Conservation (phyloP, 1,140 invertebrate genomes). For the roundworm (Caenorhabditis elegans) region WBcel235 BX284605.5:383001-383500, state of each 20-base stretch:
- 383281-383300: not conserved
- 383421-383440: constrained; percentile 23
- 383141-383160: constrained; percentile 33
- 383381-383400: not conserved
- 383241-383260: not conserved
- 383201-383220: constrained; percentile 17
- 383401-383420: constrained; percentile 29
- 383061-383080: not conserved
- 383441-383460: constrained; percentile 38
- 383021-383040: constrained; percentile 43
- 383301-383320: not conserved
- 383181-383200: constrained; percentile 33
- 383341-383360: no score
- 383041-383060: no score
- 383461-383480: constrained; percentile 26
- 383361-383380: not conserved
- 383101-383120: constrained; percentile 45
- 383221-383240: constrained; percentile 1
- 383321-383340: constrained; percentile 5
- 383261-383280: not conserved
- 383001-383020: constrained; percentile 37
- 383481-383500: constrained; percentile 29
- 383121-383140: constrained; percentile 34
- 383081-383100: not conserved
- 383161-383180: constrained; percentile 36